A percentile compares a stretch with the other conserved stretches of the same genome.
phyloP scores from a whole-genome alignment of 2,888 invertebrate genomes.

The Cantharis lateralis region DNA sequence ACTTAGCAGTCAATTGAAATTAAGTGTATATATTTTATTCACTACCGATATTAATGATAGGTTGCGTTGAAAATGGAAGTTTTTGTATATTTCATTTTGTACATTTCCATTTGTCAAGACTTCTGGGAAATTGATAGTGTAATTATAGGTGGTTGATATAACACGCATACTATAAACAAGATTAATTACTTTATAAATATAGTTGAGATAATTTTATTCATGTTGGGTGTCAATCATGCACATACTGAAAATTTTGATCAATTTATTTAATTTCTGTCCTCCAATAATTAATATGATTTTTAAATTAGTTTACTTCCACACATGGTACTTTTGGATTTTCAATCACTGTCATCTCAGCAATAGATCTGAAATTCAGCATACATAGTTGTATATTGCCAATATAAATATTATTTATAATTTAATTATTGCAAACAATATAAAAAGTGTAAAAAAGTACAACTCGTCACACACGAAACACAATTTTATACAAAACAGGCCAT shows the following conservation, averaged over 20 bases:
- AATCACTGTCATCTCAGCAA: too few species aligned
- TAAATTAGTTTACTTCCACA: not conserved
- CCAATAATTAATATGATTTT: not conserved
- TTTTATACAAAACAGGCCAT: too few species aligned
- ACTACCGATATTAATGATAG: constrained; percentile 10
- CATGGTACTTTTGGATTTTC: too few species aligned
- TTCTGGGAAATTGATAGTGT: constrained; percentile 38
- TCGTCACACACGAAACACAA: too few species aligned
- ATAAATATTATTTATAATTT: too few species aligned
- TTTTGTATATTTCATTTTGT: constrained; percentile 29
- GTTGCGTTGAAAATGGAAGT: constrained; percentile 16
- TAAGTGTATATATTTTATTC: not conserved
- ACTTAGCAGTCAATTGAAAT: constrained; percentile 24
- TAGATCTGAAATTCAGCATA: too few species aligned
- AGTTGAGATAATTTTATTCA: constrained; percentile 31
- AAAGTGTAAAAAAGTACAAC: too few species aligned
- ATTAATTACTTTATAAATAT: constrained; percentile 46
- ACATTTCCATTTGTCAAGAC: constrained; percentile 31
- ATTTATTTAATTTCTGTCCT: not conserved
- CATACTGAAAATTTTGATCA: not conserved
- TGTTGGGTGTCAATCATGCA: constrained; percentile 24
- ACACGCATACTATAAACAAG: constrained; percentile 42
- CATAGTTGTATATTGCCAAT: too few species aligned
- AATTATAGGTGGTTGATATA: constrained; percentile 38
- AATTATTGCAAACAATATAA: too few species aligned